phyloP scores from a whole-genome alignment of 2,113 vertebrate genomes.

The Plecturocebus donacophilus region DNA sequence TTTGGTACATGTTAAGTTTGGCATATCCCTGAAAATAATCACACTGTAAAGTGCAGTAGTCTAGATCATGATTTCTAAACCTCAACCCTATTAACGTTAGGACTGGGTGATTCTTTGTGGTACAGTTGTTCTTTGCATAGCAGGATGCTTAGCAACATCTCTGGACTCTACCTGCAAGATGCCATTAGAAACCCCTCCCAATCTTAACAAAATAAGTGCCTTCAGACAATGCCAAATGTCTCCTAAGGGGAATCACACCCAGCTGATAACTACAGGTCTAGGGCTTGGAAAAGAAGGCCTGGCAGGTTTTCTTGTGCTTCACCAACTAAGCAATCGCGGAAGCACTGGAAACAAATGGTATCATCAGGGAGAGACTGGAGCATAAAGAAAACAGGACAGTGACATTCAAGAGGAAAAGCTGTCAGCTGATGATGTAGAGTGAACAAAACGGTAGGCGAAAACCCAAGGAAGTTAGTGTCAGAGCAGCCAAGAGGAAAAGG shows the following conservation, averaged over 20 bases:
- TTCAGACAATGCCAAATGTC: not conserved
- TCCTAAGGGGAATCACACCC: not conserved
- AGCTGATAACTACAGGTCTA: not conserved
- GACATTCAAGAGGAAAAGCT: not conserved
- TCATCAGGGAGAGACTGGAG: not conserved
- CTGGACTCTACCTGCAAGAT: not conserved
- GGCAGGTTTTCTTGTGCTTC: not conserved
- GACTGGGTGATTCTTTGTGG: not conserved
- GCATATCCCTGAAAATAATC: not conserved
- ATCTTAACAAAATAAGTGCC: not conserved
- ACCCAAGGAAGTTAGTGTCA: not conserved
- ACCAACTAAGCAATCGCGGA: not conserved
- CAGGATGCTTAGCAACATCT: not conserved
- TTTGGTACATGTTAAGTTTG: not conserved
- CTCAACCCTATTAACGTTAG: not conserved
- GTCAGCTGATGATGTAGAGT: not conserved
- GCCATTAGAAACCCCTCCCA: not conserved
- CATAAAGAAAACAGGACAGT: not conserved
- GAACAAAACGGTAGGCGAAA: not conserved
- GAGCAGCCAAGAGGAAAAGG: not conserved
- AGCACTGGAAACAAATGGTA: not conserved
- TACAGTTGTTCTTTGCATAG: not conserved
- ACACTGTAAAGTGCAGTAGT: not conserved
- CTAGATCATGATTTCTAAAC: not conserved
- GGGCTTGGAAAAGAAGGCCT: not conserved